Percentiles rank a stretch among this genome's conserved stretches.
phyloP scores from a whole-genome alignment of 2,888 invertebrate species.

The Trachelus troglodyta region DNA sequence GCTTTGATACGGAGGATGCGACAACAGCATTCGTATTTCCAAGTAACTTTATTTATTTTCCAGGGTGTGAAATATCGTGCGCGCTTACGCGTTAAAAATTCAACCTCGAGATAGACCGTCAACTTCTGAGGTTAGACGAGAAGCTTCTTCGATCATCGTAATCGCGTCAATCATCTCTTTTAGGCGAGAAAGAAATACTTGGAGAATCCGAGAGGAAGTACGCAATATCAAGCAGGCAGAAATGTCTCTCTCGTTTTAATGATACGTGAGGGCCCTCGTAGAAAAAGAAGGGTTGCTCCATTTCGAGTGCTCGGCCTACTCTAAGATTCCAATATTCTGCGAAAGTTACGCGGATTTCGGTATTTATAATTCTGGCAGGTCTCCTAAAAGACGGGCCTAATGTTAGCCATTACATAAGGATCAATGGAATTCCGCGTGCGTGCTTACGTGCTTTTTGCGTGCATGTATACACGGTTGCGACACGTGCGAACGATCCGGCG shows the following conservation, averaged over 20 bases:
- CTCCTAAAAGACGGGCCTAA: constrained; percentile 46
- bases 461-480: neutral
- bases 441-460: neutral
- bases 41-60: neutral
- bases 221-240: neutral
- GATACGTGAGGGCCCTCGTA: neutral
- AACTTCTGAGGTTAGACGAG: neutral
- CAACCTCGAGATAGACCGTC: neutral
- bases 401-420: constrained; percentile 54
- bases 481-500: neutral
- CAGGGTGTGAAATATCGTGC: neutral
- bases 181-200: neutral
- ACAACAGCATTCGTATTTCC: neutral
- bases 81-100: neutral
- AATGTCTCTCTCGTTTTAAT: neutral
- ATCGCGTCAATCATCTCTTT: neutral
- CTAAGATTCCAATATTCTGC: neutral
- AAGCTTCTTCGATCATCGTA: neutral
- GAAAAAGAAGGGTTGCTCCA: neutral
- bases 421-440: neutral
- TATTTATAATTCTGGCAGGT: constrained; percentile 65
- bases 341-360: constrained; percentile 50
- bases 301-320: neutral
- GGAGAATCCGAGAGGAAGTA: neutral
- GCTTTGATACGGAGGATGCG: neutral